Percentiles rank a stretch among this genome's conserved stretches.
phyloP scores from a whole-genome alignment of 2,113 vertebrate genomes.

The Cranoglanis bouderius region DNA sequence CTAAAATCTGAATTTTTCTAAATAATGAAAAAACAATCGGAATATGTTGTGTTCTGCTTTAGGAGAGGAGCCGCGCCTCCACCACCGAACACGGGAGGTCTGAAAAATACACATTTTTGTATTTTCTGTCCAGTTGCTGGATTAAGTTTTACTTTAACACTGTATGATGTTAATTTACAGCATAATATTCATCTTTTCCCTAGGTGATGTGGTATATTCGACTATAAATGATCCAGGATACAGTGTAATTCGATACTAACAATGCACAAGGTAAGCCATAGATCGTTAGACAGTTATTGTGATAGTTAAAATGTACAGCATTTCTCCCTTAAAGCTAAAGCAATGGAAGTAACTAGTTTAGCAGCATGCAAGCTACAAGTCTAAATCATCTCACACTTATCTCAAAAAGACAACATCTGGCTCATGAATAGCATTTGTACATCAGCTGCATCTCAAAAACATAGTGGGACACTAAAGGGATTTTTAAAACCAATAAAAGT shows the following conservation, averaged over 20 bases:
- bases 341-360: not conserved
- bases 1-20: not conserved
- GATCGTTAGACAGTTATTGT: not conserved
- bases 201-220: slow-evolving; percentile 65
- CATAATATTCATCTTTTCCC: slow-evolving; percentile 29
- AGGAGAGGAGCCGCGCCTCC: slow-evolving; percentile 80
- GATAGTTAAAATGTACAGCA: not conserved
- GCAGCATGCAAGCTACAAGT: not conserved
- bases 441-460: not conserved
- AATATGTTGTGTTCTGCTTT: slow-evolving; percentile 59
- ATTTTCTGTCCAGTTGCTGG: not conserved
- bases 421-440: no score
- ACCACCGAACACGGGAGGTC: slow-evolving; percentile 62
- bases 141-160: not conserved
- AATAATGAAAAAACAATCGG: no score
- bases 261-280: slow-evolving; percentile 11
- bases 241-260: slow-evolving; percentile 68
- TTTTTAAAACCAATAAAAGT: no score
- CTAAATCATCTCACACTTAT: not conserved
- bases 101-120: not conserved
- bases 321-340: not conserved
- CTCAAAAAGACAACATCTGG: no score
- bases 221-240: slow-evolving; percentile 64
- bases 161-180: not conserved
- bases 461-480: no score